Base-by-base conservation (phyloP, 2,113 vertebrate genomes). In the Poecilia latipinna region DNA sequence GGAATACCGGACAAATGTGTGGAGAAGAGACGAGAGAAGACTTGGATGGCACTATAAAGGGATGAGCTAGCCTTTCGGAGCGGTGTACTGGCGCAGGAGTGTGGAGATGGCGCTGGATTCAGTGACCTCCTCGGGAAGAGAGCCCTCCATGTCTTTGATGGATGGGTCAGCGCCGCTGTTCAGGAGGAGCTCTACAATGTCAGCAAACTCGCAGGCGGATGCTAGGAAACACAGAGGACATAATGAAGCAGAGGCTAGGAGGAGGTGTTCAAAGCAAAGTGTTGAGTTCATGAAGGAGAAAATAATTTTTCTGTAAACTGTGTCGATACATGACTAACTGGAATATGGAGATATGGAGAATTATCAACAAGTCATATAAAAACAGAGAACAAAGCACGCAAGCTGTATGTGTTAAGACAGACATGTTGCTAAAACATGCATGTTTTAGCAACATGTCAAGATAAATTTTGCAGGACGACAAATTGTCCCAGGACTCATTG, bases 191-290 rank as follows among this genome's bases (percentile, higher is more conserved):
- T 98, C 96, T 85, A 99, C 98, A 0, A 98, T 96, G 72, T 98
- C 97, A n/a, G 93, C 71, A 86, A 99, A 99, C 93, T 98, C 97
- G 0, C 97, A 99, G 12, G 98, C 96, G 0, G 98, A 96, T 3
- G 97, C 97, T 99, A 83, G 2, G 10, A 24, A 4, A 80, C 71
- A 22, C 19, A 31, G 54, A 19, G 11, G 1, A 39, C 63, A 31
- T 68, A 54, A 60, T 12, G 62, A 42, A 39, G 24, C n/a, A 62
- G 8, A 13, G n/a, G 37, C 6, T 19, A 48, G 44, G 44, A 48
- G 44, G 44, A 6, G 44, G 35, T 37, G 10, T 11, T 37, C 2
- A 37, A 48, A 48, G 17, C 44, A 48, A 48, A 48, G 44, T 37
- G 35, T 37, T 37, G 35, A 37, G 35, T 37, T 37, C 5, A 48